Base-by-base conservation (phyloP, 1,140 invertebrate genomes). In the Aphis gossypii region DNA sequence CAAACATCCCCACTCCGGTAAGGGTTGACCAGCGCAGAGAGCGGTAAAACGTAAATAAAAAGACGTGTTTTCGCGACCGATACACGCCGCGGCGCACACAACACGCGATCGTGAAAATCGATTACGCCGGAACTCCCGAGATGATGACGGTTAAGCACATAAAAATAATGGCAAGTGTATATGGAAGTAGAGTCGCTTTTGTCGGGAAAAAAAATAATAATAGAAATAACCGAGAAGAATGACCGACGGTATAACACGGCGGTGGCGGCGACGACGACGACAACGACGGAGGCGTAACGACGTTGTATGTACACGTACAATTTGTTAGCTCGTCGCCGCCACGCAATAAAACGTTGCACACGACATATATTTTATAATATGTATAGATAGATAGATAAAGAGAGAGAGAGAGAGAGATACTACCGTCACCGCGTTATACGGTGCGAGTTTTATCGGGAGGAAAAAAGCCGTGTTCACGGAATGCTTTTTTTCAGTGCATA, bases 251-350 rank as follows among this genome's bases (percentile, higher is more conserved):
- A 90, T 60, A 90, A 90, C 89, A 90, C 56, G 38, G 87, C 21
- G 84, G 11, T 14, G 21, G 9, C 88, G n/a, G 35, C 41, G 23
- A 38, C 88, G 51, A 35, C 68, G 76, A 30, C 68, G 83, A 88
- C 86, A 11, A 20, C 86, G 89, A 30, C 54, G 35, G 54, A 90
- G 54, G 89, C 89, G 89, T 90, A 90, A 90, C 89, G 56, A 90
- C 41, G 56, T 68, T 68, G 89, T 90, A 56, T 35, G 46, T 60
- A 88, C 87, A 88, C 35, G 56, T 68, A 60, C 89, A 90, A 90
- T 90, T 90, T 90, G 89, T 90, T 60, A 60, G 89, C 35, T 90
- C 89, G 89, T n/a, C 38, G 56, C 56, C 54, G 35, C 88, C 38
- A 44, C 25, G 89, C 54, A 68, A 90, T 90, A 90, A 90, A 90